These are phyloP conservation scores for Dryadula phaetusa DNA, from an alignment of 2,888 invertebrate species.

Conservation along the genomic window DNA sequence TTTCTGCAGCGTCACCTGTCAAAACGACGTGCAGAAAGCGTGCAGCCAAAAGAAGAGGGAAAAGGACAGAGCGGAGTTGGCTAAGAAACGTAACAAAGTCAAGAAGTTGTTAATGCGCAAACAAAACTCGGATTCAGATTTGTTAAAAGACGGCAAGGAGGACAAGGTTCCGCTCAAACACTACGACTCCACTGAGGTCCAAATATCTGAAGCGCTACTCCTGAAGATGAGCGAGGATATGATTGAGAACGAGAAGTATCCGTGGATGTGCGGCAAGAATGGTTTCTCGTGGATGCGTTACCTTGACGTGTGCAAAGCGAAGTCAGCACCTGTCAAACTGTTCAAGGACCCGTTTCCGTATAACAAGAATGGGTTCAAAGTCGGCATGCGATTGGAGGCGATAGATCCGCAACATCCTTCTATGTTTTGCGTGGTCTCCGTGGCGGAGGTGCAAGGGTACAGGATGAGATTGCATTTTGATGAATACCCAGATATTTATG, in stretches of 20 bases:
- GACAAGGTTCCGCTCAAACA: slow-evolving; percentile 59
- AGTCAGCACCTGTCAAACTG: slow-evolving; percentile 90
- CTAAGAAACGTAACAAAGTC: slow-evolving; percentile 74
- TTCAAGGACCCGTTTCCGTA: slow-evolving; percentile 92
- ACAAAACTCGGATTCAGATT: slow-evolving; percentile 66
- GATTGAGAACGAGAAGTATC: slow-evolving; percentile 81
- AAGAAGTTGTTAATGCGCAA: slow-evolving; percentile 74
- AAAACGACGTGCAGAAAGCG: slow-evolving; percentile 76
- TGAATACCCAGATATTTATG: slow-evolving; percentile 93
- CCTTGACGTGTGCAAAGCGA: slow-evolving; percentile 88
- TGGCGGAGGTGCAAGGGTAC: slow-evolving; percentile 92
- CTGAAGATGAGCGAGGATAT: slow-evolving; percentile 66
- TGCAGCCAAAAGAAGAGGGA: slow-evolving; percentile 72
- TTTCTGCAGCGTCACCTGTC: slow-evolving; percentile 90
- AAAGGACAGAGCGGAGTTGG: slow-evolving; percentile 65
- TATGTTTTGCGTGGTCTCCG: slow-evolving; percentile 93
- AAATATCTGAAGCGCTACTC: slow-evolving; percentile 57
- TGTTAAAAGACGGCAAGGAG: slow-evolving; percentile 57
- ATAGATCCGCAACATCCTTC: slow-evolving; percentile 96
- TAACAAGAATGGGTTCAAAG: slow-evolving; percentile 89
- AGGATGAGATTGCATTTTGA: slow-evolving; percentile 95
- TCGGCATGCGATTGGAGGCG: slow-evolving; percentile 96
- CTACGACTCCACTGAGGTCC: slow-evolving; percentile 60
- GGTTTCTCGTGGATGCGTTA: slow-evolving; percentile 92
- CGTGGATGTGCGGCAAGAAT: slow-evolving; percentile 88